Evolutionary conservation across 23 tunicate genomes (phyloP), one percentile per base, ranked within the genome.

Genomic region (Botrylloides violaceus): DNA sequence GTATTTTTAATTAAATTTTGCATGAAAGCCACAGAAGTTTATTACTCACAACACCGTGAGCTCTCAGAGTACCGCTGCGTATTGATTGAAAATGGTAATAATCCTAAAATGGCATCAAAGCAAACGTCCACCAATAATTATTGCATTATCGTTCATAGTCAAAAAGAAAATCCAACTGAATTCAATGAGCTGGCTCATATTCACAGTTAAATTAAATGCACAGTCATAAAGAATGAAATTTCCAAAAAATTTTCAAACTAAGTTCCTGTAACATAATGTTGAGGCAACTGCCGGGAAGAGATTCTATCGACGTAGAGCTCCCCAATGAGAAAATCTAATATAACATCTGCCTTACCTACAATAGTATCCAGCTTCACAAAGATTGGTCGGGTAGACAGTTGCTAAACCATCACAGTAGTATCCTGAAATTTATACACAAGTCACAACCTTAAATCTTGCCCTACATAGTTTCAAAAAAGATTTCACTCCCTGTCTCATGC

Each of bases 361-460:
- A 48, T 34, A 79, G 39, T 86, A 80, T 1, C 94, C 81, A n/a
- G 76, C 73, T 36, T 75, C 81, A 48, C 94, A 86, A 23, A 47
- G 39, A 15, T 58, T 65, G 9, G 28, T 37, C 2, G 81, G 57
- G 1, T 36, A 35, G 2, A 64, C 61, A 22, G 43, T 49, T 34
- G 66, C 75, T 24, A 47, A 68, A 1, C 83, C 94, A 34, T 61
- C 81, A 63, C 94, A 86, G 75, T 78, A 84, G 55, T 27, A 78
- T 32, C 92, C 92, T 84, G 37, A 19, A 60, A 1, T 28, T 12
- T 15, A 60, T 18, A 24, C 21, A 60, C 15, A 60, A 60, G n/a
- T n/a, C n/a, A n/a, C n/a, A n/a, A n/a, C n/a, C n/a, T n/a, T n/a
- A n/a, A n/a, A n/a, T n/a, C n/a, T n/a, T n/a, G n/a, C n/a, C n/a